Evolutionary conservation across 2,888 invertebrate genomes (phyloP), one percentile per base, ranked within the genome.

Genomic region (Vannuccia rotundouncinata): DNA sequence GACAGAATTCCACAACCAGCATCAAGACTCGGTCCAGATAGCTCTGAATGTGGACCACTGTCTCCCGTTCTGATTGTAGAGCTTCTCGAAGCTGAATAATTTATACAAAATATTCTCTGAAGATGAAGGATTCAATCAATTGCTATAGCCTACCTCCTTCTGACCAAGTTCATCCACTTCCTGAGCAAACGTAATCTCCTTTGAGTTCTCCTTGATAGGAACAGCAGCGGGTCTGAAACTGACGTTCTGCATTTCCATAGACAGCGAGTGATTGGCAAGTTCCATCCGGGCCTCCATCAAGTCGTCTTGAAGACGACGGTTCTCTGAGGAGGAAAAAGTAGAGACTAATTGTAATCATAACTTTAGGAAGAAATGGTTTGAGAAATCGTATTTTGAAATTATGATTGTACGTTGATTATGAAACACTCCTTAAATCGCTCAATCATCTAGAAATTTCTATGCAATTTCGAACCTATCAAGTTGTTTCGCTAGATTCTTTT

Each of bases 1-100:
- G 66, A 66, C 25, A n/a, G 22, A 13, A 66, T 22, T 66, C 66
- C 17, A 66, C 25, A 27, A 66, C 66, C 66, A 66, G 22, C 25
- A 66, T 5, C 66, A 66, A 22, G 66, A 66, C 66, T 2, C 66
- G 66, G 66, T 66, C 22, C 2, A 66, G 66, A 22, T 66, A 66
- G 25, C 66, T 22, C 22, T 66, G 66, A 22, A 66, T 66, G 22
- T 66, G 10, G 2, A 2, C 17, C 66, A 66, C 66, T 22, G 66
- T 22, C 22, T 66, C 66, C 66, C 22, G 66, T 22, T 66, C 66
- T 22, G 66, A 5, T 22, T 66, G 5, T 22, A 66, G 25, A 2
- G 66, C 66, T 2, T 66, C 66, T 22, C 66, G 66, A 66, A 66
- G 66, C 66, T 66, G 66, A 5, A n/a, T n/a, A n/a, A n/a, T n/a